Conservation (phyloP, 2,113 vertebrate species). For the Chaenocephalus aceratus region DNA sequence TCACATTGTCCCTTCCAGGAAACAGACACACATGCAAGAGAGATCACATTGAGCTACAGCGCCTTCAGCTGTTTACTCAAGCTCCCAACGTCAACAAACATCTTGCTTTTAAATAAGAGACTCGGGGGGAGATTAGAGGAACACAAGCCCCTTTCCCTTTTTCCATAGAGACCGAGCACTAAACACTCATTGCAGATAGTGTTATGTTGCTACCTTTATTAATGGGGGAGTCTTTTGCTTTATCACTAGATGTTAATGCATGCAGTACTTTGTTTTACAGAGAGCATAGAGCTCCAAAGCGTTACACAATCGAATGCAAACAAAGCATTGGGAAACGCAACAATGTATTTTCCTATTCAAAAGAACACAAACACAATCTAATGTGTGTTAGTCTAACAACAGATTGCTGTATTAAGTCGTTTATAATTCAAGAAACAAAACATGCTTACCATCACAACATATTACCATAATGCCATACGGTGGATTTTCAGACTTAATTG, state of each 20-base stretch:
- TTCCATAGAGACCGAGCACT: constrained; percentile 17
- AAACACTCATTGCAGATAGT: constrained; percentile 25
- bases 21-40: constrained; percentile 62
- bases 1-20: constrained; percentile 69
- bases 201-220: constrained; percentile 28
- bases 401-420: constrained; percentile 21
- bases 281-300: neutral
- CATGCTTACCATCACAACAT: neutral
- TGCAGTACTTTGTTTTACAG: constrained; percentile 13
- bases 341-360: neutral
- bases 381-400: constrained; percentile 7
- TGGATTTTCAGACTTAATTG: constrained; percentile 12
- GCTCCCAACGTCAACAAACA: constrained; percentile 74
- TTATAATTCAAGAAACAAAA: constrained; percentile 16
- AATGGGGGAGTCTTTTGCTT: neutral
- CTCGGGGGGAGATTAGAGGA: constrained; percentile 55
- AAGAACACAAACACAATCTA: constrained; percentile 15
- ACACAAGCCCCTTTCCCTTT: constrained; percentile 21
- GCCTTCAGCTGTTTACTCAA: constrained; percentile 75
- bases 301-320: constrained; percentile 6
- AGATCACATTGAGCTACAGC: constrained; percentile 64
- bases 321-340: neutral
- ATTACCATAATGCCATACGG: neutral
- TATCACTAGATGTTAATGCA: constrained; percentile 19
- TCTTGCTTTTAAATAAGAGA: constrained; percentile 68